Evolutionary conservation across 2,113 vertebrate species (phyloP).

Genomic region (Alligator sinensis): DNA sequence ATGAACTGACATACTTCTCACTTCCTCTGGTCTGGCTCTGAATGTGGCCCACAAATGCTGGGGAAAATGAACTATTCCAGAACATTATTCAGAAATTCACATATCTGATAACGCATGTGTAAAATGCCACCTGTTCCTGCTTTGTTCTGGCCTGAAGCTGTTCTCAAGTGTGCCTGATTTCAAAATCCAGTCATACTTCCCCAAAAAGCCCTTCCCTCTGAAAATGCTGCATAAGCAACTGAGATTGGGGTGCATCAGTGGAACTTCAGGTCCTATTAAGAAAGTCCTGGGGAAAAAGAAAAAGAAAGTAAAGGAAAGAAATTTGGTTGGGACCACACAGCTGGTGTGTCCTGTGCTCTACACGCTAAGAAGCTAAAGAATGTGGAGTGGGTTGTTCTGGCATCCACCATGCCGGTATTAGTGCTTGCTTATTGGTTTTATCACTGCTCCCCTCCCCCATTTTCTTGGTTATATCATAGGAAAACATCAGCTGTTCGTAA

Average conservation of each 20-base stretch:
- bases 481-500: neutral
- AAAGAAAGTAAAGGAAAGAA: neutral
- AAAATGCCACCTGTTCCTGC: neutral
- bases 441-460: accelerated
- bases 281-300: accelerated
- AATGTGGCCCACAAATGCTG: neutral
- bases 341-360: accelerated
- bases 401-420: neutral
- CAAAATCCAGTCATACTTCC: neutral
- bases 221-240: too few relatives aligned
- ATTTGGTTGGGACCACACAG: too few relatives aligned
- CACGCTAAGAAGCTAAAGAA: accelerated
- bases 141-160: neutral
- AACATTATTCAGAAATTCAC: neutral
- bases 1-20: neutral
- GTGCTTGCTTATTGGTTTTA: accelerated
- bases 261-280: neutral
- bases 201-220: too few relatives aligned
- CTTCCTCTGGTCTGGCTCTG: too few relatives aligned
- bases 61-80: neutral
- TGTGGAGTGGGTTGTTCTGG: neutral
- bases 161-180: neutral
- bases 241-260: neutral
- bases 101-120: neutral
- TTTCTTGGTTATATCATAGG: accelerated